A percentile compares a stretch with the other conserved stretches of the same genome.
phyloP scores from a whole-genome alignment of 2,888 invertebrate genomes.

The Spilarctia lutea region DNA sequence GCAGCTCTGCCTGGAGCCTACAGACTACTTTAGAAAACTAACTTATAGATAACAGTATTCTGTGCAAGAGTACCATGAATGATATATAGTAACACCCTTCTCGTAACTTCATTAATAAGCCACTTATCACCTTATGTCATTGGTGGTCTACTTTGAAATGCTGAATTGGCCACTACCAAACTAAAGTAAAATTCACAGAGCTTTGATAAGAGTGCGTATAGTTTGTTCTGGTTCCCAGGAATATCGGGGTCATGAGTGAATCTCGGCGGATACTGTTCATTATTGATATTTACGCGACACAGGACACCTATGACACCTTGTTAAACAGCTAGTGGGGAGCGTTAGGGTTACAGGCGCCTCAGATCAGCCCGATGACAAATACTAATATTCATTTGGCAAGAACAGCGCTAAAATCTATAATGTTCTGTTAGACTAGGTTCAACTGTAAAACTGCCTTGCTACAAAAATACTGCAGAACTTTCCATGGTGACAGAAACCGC shows the following conservation, averaged over 20 bases:
- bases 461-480: not conserved
- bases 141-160: no score
- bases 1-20: no score
- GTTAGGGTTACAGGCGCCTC: not conserved
- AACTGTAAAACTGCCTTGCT: not conserved
- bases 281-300: constrained; percentile 11
- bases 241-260: not conserved
- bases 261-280: constrained; percentile 5
- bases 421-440: not conserved
- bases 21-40: no score
- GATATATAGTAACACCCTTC: no score
- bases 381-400: not conserved
- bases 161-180: not conserved
- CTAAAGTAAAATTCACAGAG: not conserved
- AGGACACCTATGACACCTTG: constrained; percentile 10
- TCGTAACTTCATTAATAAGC: no score
- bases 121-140: no score
- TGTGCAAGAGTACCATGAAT: no score
- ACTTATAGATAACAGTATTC: no score
- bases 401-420: not conserved
- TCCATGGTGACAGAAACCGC: no score
- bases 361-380: not conserved
- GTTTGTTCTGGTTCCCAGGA: not conserved
- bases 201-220: not conserved
- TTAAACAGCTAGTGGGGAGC: constrained; percentile 3